Conservation (phyloP, 2,797 vertebrate species). For the Chelon auratus region DNA sequence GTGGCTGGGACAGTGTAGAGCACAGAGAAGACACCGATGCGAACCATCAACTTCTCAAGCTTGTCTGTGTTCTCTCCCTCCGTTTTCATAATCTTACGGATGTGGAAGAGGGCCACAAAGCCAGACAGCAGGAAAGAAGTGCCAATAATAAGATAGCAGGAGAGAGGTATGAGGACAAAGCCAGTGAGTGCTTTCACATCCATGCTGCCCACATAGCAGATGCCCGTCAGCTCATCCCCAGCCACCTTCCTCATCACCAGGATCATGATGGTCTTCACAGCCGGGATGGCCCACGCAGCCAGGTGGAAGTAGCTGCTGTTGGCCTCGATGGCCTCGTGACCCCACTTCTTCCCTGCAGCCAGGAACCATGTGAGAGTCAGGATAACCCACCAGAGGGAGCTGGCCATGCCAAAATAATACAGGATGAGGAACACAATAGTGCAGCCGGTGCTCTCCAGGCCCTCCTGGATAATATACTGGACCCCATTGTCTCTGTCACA, state of each 20-base stretch:
- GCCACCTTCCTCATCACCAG: conserved; percentile 97
- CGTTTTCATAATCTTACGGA: conserved; percentile 96
- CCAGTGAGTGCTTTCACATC: conserved; percentile 94
- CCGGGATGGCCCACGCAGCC: conserved; percentile 96
- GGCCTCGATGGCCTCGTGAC: conserved; percentile 97
- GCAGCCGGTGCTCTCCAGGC: conserved; percentile 97
- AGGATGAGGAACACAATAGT: conserved; percentile 97
- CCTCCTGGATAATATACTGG: conserved; percentile 97
- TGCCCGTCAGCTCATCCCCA: conserved; percentile 94
- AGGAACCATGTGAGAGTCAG: conserved; percentile 97
- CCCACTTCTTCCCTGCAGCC: conserved; percentile 98
- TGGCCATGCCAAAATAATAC: conserved; percentile 99
- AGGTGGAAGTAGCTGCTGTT: conserved; percentile 99
- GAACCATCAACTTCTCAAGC: conserved; percentile 96
- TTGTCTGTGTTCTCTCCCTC: conserved; percentile 98
- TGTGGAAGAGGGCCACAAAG: conserved; percentile 98
- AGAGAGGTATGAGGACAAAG: conserved; percentile 95
- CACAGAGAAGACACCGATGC: conserved; percentile 96
- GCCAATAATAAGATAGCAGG: conserved; percentile 94
- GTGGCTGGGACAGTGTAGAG: conserved; percentile 97
- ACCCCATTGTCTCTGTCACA: conserved; percentile 95
- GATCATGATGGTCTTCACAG: conserved; percentile 96
- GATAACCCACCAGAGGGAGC: conserved; percentile 98
- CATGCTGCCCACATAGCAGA: conserved; percentile 99
- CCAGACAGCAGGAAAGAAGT: conserved; percentile 97